Percentiles rank a stretch among this genome's conserved stretches.
phyloP scores from a whole-genome alignment of 2,113 vertebrate genomes.

The Poeciliopsis occidentalis region DNA sequence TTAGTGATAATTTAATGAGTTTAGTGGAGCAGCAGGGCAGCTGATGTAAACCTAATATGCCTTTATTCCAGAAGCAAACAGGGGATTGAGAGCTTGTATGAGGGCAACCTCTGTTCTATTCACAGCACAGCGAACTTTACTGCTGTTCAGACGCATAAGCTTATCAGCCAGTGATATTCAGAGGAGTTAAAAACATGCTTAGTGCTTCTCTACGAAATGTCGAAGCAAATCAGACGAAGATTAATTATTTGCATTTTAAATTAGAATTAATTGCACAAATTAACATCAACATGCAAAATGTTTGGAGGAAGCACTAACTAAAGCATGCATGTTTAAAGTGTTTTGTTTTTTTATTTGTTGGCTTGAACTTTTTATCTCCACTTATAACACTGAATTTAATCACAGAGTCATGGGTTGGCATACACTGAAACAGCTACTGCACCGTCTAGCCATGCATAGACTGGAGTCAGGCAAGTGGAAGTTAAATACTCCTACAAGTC shows the following conservation, averaged over 20 bases:
- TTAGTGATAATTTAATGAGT: conserved; percentile 22
- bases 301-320: conserved; percentile 16
- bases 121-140: background rate
- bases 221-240: conserved; percentile 9
- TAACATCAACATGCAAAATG: conserved; percentile 37
- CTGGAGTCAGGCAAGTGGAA: too few relatives aligned
- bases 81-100: background rate
- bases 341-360: conserved; percentile 10
- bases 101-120: background rate
- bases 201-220: conserved; percentile 2
- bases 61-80: conserved; percentile 14
- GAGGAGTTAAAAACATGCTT: background rate
- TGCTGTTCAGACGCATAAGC: background rate
- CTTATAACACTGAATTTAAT: conserved; percentile 19
- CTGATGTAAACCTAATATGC: conserved; percentile 13
- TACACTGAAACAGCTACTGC: too few relatives aligned
- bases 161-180: background rate
- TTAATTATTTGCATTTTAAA: conserved; percentile 12
- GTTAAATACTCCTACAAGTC: too few relatives aligned
- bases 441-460: too few relatives aligned
- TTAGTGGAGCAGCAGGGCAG: conserved; percentile 9
- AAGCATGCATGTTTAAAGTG: conserved; percentile 22
- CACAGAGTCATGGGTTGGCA: background rate
- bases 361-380: conserved; percentile 14
- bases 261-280: conserved; percentile 22